phyloP scores from a whole-genome alignment of 2,888 invertebrate species.

The Melanchra persicariae region DNA sequence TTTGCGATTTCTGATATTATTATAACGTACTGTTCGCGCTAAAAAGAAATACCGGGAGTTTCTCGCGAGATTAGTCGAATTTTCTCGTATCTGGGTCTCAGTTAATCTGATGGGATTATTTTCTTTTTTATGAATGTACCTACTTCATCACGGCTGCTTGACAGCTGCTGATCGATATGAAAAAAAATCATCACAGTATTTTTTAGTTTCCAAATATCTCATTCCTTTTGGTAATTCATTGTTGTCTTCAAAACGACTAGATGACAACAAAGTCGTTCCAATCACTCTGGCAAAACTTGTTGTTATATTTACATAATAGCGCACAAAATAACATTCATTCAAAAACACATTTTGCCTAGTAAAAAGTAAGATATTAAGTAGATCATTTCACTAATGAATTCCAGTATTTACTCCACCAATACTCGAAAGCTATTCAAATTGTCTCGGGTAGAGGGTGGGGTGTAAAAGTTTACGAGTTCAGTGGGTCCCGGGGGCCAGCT shows the following conservation, averaged over 20 bases:
- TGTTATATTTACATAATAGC: not conserved
- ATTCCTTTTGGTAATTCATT: not conserved
- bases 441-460: slow-evolving; percentile 46
- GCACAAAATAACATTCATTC: no score
- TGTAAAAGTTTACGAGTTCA: slow-evolving; percentile 68
- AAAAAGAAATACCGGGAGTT: slow-evolving; percentile 9
- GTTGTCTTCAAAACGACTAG: not conserved
- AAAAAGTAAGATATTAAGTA: slow-evolving; percentile 32
- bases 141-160: not conserved
- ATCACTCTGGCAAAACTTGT: not conserved
- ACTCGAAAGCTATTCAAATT: slow-evolving; percentile 52
- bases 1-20: not conserved
- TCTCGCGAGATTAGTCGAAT: slow-evolving; percentile 17
- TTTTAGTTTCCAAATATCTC: no score
- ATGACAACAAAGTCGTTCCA: not conserved
- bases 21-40: slow-evolving; percentile 4
- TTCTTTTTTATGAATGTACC: slow-evolving; percentile 1
- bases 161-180: not conserved
- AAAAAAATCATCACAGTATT: not conserved
- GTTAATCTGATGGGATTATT: slow-evolving; percentile 1
- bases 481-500: slow-evolving; percentile 51
- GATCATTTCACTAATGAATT: slow-evolving; percentile 36
- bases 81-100: slow-evolving; percentile 6
- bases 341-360: not conserved
- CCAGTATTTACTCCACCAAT: slow-evolving; percentile 34